phyloP scores from a whole-genome alignment of 1,140 invertebrate genomes.

The Pseudomyrmex sp. region DNA sequence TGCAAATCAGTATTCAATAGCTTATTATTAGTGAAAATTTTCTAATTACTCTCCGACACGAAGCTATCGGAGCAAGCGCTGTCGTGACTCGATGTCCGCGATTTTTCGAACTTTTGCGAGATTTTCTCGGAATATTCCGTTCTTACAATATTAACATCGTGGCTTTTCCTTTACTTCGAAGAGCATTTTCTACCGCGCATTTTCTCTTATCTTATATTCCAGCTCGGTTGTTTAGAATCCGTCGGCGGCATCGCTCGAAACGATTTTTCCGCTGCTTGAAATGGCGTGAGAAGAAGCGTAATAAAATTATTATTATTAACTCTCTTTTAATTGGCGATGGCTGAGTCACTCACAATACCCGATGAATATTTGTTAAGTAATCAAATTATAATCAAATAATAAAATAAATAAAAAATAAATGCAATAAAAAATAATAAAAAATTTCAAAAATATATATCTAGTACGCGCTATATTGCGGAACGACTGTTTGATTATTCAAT shows the following conservation, averaged over 20 bases:
- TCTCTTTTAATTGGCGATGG: too few species aligned
- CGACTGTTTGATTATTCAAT: too few species aligned
- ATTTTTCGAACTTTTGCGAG: conserved; percentile 6
- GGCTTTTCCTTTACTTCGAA: conserved; percentile 10
- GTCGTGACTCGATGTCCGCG: background rate
- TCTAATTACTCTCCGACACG: background rate
- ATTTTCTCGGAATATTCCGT: conserved; percentile 15
- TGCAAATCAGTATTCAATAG: too few species aligned
- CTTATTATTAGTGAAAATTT: conserved; percentile 1
- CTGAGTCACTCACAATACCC: too few species aligned
- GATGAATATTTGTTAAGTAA: too few species aligned
- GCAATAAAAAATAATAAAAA: too few species aligned
- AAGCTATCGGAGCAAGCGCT: background rate
- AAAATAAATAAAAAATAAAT: too few species aligned
- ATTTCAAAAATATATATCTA: too few species aligned
- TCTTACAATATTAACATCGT: background rate
- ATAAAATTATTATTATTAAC: conserved; percentile 17
- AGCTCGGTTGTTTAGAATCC: conserved; percentile 64
- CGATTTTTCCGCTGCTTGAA: conserved; percentile 26
- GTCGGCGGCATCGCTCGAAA: conserved; percentile 20
- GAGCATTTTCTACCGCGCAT: conserved; percentile 22
- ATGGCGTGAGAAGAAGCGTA: conserved; percentile 18
- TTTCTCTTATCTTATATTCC: conserved; percentile 68
- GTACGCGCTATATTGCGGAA: too few species aligned
- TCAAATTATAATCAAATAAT: too few species aligned